Percentiles rank a stretch among this genome's conserved stretches.
Conservation (phyloP, 1,140 invertebrate species). For the Drosophila elegans region DNA sequence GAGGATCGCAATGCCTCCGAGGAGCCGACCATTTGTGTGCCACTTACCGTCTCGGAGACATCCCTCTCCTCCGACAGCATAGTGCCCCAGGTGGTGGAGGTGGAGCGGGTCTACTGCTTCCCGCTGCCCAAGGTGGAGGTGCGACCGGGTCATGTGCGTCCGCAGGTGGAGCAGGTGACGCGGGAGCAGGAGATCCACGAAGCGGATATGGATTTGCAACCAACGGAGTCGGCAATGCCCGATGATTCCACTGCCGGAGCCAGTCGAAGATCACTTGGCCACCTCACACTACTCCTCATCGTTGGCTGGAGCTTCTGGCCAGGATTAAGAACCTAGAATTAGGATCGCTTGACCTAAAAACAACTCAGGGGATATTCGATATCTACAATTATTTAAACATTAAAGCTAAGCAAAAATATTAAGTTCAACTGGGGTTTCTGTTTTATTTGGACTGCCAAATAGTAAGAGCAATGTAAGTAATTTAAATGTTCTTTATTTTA, state of each 20-base stretch:
- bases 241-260: conserved; percentile 14
- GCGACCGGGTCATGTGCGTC: conserved; percentile 40
- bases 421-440: background rate
- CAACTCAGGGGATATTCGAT: conserved; percentile 65
- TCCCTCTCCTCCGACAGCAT: conserved; percentile 44
- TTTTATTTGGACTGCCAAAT: background rate
- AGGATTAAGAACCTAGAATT: conserved; percentile 18
- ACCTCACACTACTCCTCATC: background rate
- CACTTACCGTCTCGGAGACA: conserved; percentile 65
- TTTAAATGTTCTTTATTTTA: no score
- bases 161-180: conserved; percentile 26
- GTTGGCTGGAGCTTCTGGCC: conserved; percentile 5
- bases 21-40: conserved; percentile 77
- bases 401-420: conserved; percentile 43
- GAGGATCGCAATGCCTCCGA: conserved; percentile 70
- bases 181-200: conserved; percentile 15
- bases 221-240: conserved; percentile 22
- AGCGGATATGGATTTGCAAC: conserved; percentile 32
- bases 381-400: conserved; percentile 42
- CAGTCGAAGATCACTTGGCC: background rate
- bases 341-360: conserved; percentile 22
- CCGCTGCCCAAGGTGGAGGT: conserved; percentile 73
- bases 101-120: conserved; percentile 78
- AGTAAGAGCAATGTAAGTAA: background rate
- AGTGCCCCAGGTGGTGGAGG: conserved; percentile 54